Evolutionary conservation across 2,888 invertebrate species (phyloP).

Genomic region (Sisyra terminalis): DNA sequence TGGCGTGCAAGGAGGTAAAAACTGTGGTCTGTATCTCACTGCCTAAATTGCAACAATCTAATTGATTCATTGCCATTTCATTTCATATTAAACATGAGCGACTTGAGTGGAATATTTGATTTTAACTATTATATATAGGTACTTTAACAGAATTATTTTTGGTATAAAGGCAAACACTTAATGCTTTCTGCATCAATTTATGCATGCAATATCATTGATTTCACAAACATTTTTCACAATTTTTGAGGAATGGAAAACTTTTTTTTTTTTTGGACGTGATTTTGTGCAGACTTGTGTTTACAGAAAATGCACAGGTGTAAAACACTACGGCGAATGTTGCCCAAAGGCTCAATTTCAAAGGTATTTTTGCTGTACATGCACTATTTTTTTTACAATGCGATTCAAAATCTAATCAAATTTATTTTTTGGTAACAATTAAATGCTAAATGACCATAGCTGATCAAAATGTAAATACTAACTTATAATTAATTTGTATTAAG

Average conservation of each 20-base stretch:
- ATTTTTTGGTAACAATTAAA: too few relatives aligned
- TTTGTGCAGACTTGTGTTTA: slow-evolving; percentile 30
- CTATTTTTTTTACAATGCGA: too few relatives aligned
- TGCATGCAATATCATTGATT: neutral
- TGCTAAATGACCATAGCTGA: too few relatives aligned
- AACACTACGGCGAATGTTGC: slow-evolving; percentile 42
- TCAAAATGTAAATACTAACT: too few relatives aligned
- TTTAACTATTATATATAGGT: neutral
- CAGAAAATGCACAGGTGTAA: slow-evolving; percentile 51
- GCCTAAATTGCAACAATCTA: neutral
- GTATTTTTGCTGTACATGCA: slow-evolving; percentile 28
- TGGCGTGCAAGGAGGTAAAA: slow-evolving; percentile 93
- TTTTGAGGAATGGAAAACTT: neutral
- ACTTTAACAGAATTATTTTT: too few relatives aligned
- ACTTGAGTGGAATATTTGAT: neutral
- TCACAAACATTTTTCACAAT: neutral
- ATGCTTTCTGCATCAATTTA: too few relatives aligned
- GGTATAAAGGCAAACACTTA: too few relatives aligned
- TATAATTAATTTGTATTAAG: too few relatives aligned
- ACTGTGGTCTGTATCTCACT: slow-evolving; percentile 75
- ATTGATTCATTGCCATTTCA: neutral
- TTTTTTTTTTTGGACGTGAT: slow-evolving; percentile 15
- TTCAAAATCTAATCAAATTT: too few relatives aligned
- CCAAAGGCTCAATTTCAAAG: slow-evolving; percentile 44
- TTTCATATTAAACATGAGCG: neutral